Evolutionary conservation across 2,797 vertebrate species (phyloP).

Genomic region (Manis javanica): DNA sequence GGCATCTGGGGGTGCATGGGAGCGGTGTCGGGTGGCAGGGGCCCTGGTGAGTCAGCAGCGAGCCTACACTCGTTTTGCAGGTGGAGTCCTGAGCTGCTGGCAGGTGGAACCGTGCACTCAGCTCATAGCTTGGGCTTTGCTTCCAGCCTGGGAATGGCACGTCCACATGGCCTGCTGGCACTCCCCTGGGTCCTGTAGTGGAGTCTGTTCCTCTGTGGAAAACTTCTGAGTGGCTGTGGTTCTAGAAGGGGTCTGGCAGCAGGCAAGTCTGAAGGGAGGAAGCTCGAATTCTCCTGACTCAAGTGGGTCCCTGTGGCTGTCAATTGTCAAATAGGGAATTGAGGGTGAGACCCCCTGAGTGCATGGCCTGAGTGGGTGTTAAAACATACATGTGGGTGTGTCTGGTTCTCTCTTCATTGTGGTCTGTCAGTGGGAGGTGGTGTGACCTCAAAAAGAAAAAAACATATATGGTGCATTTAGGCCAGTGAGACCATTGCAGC

Average conservation of each 20-base stretch:
- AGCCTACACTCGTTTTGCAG: no score
- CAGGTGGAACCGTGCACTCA: no score
- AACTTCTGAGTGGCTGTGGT: background rate
- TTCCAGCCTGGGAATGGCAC: background rate
- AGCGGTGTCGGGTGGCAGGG: no score
- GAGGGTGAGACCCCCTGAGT: background rate
- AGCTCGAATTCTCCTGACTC: background rate
- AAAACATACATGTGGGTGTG: background rate
- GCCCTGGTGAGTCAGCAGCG: no score
- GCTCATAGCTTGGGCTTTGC: background rate
- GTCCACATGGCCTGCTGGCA: background rate
- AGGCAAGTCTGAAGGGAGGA: background rate
- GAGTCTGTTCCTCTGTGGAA: accelerated
- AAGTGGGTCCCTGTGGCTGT: no score
- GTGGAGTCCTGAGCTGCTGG: no score
- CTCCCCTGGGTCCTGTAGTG: background rate
- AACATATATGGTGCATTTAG: no score
- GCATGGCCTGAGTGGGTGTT: background rate
- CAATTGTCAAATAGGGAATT: background rate
- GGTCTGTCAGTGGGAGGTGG: background rate
- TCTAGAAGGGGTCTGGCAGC: background rate
- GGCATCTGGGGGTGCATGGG: no score
- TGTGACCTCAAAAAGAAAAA: no score
- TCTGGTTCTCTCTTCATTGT: background rate
- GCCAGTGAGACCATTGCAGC: no score